Conservation (phyloP, 2,888 invertebrate species). For the Lasius platythorax region DNA sequence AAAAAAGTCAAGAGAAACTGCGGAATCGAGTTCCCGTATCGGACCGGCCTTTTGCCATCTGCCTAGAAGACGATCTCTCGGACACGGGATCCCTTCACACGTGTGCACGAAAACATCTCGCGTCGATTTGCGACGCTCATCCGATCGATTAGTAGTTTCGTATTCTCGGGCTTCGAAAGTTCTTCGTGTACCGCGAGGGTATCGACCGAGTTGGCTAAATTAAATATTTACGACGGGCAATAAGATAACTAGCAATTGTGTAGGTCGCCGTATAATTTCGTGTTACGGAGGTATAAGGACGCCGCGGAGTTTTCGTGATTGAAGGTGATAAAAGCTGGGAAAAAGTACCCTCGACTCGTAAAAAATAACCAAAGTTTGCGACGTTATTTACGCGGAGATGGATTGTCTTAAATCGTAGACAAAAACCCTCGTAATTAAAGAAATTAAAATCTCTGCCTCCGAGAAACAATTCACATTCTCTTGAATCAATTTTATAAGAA, state of each 20-base stretch:
- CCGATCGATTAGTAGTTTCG: slow-evolving; percentile 23
- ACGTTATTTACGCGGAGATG: slow-evolving; percentile 20
- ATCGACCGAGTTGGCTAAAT: neutral
- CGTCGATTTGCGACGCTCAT: neutral
- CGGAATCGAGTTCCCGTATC: slow-evolving; percentile 48
- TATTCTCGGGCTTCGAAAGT: slow-evolving; percentile 25
- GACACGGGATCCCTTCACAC: slow-evolving; percentile 18
- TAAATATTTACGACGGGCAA: slow-evolving; percentile 44
- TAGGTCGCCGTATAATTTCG: slow-evolving; percentile 27
- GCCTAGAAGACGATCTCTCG: slow-evolving; percentile 52
- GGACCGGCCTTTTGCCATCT: slow-evolving; percentile 36
- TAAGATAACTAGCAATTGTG: slow-evolving; percentile 46
- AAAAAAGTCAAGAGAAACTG: slow-evolving; percentile 65
- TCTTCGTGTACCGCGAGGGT: neutral
- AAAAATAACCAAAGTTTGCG: slow-evolving; percentile 17
- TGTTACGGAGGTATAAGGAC: neutral
- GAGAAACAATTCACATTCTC: neutral
- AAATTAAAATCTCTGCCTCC: neutral
- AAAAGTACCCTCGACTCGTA: slow-evolving; percentile 3
- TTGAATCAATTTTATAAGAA: slow-evolving; percentile 3
- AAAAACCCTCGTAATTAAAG: neutral
- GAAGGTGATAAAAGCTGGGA: slow-evolving; percentile 14
- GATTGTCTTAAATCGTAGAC: neutral
- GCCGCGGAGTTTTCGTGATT: slow-evolving; percentile 32
- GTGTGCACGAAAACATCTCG: slow-evolving; percentile 4